Evolutionary conservation across 1,140 invertebrate genomes (phyloP).

Genomic region (Whitmania pigra): DNA sequence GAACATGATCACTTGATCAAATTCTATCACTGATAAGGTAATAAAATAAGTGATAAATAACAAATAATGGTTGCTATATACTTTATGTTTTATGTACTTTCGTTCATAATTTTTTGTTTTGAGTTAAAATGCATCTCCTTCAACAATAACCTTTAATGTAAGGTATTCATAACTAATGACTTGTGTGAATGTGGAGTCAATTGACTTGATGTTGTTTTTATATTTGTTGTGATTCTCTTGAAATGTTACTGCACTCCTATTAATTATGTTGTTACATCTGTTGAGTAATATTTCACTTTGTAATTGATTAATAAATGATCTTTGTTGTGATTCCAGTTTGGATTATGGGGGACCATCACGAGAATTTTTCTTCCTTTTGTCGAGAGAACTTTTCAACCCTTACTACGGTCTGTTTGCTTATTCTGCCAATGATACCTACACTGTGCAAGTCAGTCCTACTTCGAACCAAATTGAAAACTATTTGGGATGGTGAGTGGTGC

Average conservation of each 20-base stretch:
- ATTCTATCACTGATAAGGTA: too few species aligned
- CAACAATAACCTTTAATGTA: too few species aligned
- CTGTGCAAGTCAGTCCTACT: constrained; percentile 94
- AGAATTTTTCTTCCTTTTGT: constrained; percentile 93
- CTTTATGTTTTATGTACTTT: too few species aligned
- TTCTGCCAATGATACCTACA: constrained; percentile 92
- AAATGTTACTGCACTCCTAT: not conserved
- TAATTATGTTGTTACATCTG: too few species aligned
- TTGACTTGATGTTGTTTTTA: too few species aligned
- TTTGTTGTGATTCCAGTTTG: constrained; percentile 43
- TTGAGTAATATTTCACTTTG: not conserved
- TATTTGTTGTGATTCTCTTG: too few species aligned
- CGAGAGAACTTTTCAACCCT: constrained; percentile 89
- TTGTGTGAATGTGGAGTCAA: too few species aligned
- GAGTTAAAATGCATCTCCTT: too few species aligned
- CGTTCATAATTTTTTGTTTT: too few species aligned
- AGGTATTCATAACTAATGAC: too few species aligned
- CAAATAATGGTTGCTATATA: too few species aligned
- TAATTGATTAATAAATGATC: constrained; percentile 10
- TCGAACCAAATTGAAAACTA: constrained; percentile 92
- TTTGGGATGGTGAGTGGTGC: constrained; percentile 65
- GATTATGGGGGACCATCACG: constrained; percentile 91
- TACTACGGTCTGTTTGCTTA: constrained; percentile 97
- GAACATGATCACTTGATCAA: constrained; percentile 9
- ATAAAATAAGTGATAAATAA: too few species aligned